Base-by-base conservation (phyloP, 2,888 invertebrate genomes). In the Asteroscopus sphinx region DNA sequence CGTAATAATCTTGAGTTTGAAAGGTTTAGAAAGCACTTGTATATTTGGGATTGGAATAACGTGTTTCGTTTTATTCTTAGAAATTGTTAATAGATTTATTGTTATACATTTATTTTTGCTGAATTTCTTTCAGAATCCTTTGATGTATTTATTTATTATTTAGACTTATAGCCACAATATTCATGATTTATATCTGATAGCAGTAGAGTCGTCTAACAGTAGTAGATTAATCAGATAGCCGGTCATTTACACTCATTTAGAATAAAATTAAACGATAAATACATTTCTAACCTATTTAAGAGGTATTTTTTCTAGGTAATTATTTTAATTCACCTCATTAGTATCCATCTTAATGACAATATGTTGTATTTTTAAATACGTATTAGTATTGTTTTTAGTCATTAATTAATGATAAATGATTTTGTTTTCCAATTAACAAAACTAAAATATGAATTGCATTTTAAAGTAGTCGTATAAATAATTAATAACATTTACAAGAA, bases 1-100 rank as follows among this genome's bases (percentile, higher is more conserved):
- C 83, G 83, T 87, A 90, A 90, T 90, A 90, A 90, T 90, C 85
- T 88, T 85, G 76, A 88, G 85, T 86, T 87, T 87, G 81, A 81
- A 81, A 82, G 85, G 83, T 85, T 85, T 81, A 77, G 79, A 83
- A 82, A 80, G 81, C 66, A 80, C 79, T 85, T 73, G 75, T 79
- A 76, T 86, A 86, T 88, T 88, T 82, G 78, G 81, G 77, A 88
- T 87, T 87, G 83, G 85, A 74, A 64, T 74, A 63, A 60, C 67
- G 55, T 60, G 41, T 76, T 68, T 64, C 21, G 58, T 65, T 57
- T 48, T 49, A 57, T 64, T 68, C 32, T 40, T 7, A 13, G 9
- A 59, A 57, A 60, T 59, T 60, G 51, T 59, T 57, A 16, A 37
- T 33, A 21, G 47, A 60, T 62, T 47, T 41, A 33, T 46, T 48